phyloP scores from a whole-genome alignment of 2,113 vertebrate genomes.

The Upupa epops region DNA sequence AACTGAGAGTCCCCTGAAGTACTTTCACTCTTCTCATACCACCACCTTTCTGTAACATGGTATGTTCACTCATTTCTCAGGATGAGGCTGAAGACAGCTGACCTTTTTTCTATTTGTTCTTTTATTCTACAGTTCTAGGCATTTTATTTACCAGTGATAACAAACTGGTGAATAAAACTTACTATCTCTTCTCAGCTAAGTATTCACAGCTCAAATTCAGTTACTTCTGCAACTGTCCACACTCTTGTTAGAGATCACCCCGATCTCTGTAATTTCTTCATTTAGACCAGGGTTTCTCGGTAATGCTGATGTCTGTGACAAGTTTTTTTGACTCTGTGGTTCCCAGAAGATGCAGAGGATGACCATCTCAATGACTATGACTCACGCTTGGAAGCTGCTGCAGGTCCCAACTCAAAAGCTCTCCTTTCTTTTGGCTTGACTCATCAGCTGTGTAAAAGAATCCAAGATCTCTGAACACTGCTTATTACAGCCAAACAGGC shows the following conservation, averaged over 20 bases:
- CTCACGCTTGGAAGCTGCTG: background rate
- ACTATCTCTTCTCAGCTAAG: background rate
- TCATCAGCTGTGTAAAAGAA: background rate
- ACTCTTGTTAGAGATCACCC: background rate
- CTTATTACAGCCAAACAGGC: background rate
- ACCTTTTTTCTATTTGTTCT: background rate
- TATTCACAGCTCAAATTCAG: background rate
- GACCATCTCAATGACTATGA: background rate
- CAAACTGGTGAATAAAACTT: background rate
- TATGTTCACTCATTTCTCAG: background rate
- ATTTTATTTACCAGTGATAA: background rate
- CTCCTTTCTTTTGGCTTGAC: background rate
- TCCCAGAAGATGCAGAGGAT: constrained; percentile 36
- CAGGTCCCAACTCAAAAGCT: background rate
- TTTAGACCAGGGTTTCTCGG: background rate
- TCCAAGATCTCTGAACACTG: background rate
- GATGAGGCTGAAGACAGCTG: background rate
- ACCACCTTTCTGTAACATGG: background rate
- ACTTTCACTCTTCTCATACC: background rate
- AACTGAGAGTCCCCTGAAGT: background rate
- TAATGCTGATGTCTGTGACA: background rate
- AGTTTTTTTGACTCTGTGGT: background rate
- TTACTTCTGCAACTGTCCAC: background rate
- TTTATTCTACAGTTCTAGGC: background rate
- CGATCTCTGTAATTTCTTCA: background rate